Base-by-base conservation (phyloP, 1,140 invertebrate species). In the Lethocerus indicus region DNA sequence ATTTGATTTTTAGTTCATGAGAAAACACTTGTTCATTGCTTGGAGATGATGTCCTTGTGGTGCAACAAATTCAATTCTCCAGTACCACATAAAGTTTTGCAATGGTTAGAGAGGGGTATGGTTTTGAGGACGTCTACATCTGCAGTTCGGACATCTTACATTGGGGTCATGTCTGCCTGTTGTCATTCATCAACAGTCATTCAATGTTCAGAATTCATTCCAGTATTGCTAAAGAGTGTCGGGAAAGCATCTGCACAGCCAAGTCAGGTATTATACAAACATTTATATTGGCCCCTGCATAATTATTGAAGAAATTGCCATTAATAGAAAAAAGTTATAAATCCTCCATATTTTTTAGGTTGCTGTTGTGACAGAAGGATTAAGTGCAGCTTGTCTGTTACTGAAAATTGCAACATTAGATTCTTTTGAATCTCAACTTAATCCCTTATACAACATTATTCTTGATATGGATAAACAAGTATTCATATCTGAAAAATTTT, bases 41-140 rank as follows among this genome's bases (percentile, higher is more conserved):
- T 94, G 6, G 77, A 86, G 56, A 81, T 83, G 73, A 73, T 93
- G 62, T 70, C 76, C 9, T 59, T 80, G 7, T 94, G 91, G 91
- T 76, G 79, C 42, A 57, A 64, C 4, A 81, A 80, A 59, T 78
- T 86, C 53, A 65, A 60, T 1, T 71, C 67, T n/a, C 66, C 74
- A 51, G 66, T 87, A 26, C 83, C 86, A 1, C 73, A 76, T 42
- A 73, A 73, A 51, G 64, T 92, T 12, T 66, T 85, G 1, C 75
- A 85, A 35, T 75, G 80, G 56, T 83, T 89, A 21, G 64, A 83
- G 75, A 85, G 81, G 67, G 83, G 82, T n/a, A 65, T 86, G 47
- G 67, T 65, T 0, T 67, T 81, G 3, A 94, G 93, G 65, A 82
- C 76, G 42, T 79, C 81, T 13, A 87, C 83, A 26, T 73, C 83